phyloP scores from a whole-genome alignment of 2,888 invertebrate species.

The Melanostoma mellinum region DNA sequence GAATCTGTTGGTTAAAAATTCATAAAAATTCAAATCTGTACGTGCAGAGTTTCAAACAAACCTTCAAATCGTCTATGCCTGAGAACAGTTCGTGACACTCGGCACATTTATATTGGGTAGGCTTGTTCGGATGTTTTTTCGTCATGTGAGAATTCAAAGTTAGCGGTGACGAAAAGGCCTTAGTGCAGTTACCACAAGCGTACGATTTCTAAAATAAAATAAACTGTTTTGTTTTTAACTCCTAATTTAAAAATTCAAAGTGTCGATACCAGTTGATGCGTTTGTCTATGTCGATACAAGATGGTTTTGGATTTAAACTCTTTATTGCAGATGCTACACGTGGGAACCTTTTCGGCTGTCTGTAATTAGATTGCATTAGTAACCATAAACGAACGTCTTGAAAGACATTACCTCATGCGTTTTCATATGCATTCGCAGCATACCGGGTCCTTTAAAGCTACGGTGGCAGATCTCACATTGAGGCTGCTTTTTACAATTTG shows the following conservation, averaged over 20 bases:
- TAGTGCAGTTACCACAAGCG: constrained; percentile 82
- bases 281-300: constrained; percentile 85
- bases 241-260: background rate
- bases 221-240: background rate
- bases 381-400: background rate
- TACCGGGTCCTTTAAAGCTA: constrained; percentile 86
- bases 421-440: constrained; percentile 87
- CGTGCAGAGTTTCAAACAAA: background rate
- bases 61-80: constrained; percentile 84
- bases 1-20: constrained; percentile 28
- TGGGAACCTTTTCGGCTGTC: constrained; percentile 84
- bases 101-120: constrained; percentile 82
- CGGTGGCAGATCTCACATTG: constrained; percentile 85
- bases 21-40: background rate
- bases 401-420: constrained; percentile 82
- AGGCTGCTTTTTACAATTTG: constrained; percentile 86
- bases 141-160: constrained; percentile 80
- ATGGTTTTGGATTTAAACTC: constrained; percentile 85
- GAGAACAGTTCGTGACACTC: constrained; percentile 85
- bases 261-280: constrained; percentile 83
- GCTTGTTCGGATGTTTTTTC: constrained; percentile 81
- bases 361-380: constrained; percentile 72
- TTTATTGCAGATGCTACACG: constrained; percentile 85
- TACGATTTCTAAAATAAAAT: constrained; percentile 75
- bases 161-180: constrained; percentile 79